Base-by-base conservation (phyloP, 2,797 vertebrate genomes). In the Dendrocincla tyrannina region DNA sequence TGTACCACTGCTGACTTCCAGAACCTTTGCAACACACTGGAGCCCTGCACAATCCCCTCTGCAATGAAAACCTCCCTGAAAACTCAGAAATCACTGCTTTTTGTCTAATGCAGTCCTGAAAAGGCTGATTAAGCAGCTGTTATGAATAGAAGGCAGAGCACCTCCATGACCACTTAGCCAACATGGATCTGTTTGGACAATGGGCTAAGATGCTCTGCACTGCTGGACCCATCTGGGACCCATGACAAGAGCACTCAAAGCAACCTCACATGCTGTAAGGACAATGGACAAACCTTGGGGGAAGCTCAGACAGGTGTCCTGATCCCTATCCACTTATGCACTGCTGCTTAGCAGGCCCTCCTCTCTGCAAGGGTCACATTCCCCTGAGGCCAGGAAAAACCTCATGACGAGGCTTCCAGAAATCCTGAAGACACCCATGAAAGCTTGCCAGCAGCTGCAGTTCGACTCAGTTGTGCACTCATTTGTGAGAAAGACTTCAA, bases 271-370 rank as follows among this genome's bases (percentile, higher is more conserved):
- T 2, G 9, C 39, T 6, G 1, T 5, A 69, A 32, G 39, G 42
- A 30, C n/a, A 52, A 33, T 0, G 1, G 66, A 15, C 19, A 80
- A 74, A 60, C n/a, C 59, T 41, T 35, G 14, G 14, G 14, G 59
- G 47, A 73, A 80, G n/a, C 69, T 85, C 32, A 10, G 11, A 42
- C 24, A 81, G 13, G 58, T 1, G 1, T 27, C 75, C 52, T 1
- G 0, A 69, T 53, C 42, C 42, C 47, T 59, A 20, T 9, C 37
- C 49, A 33, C 2, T 0, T 8, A 27, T 0, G 5, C 32, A 16
- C n/a, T 24, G 17, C 37, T 1, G 3, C 42, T 17, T 4, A 1
- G 39, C 76, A 56, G 24, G 15, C 33, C 15, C 47, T 81, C 37
- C 41, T 39, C 75, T 75, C 85, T 32, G 13, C 4, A 3, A 46